These are phyloP conservation scores for Gila robusta DNA, from an alignment of 2,797 vertebrate genomes.

Conservation along the genomic window DNA sequence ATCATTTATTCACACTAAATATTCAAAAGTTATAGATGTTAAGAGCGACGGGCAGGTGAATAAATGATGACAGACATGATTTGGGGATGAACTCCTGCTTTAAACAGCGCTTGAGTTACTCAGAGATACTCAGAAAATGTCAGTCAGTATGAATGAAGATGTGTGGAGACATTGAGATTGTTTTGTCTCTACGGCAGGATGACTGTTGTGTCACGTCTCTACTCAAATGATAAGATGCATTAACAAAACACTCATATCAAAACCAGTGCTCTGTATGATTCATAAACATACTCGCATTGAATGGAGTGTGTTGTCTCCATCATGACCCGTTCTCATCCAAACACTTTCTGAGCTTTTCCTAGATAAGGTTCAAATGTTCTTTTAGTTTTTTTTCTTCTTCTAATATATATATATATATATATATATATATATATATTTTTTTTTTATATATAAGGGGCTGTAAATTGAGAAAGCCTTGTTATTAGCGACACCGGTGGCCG, in stretches of 20 bases:
- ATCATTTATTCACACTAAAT: not conserved
- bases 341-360: not conserved
- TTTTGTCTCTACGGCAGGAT: constrained; percentile 50
- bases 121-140: not conserved
- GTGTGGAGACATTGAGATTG: constrained; percentile 38
- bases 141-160: constrained; percentile 29
- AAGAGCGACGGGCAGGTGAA: accelerated
- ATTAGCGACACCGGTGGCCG: not conserved
- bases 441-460: not conserved
- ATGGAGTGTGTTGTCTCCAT: not conserved
- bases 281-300: not conserved
- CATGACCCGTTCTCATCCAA: not conserved
- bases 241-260: constrained; percentile 49
- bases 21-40: too few relatives aligned
- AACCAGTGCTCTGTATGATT: not conserved
- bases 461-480: not conserved
- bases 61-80: not conserved
- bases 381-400: too few relatives aligned
- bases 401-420: too few relatives aligned
- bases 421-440: too few relatives aligned
- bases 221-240: constrained; percentile 39
- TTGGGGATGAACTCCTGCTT: not conserved
- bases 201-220: constrained; percentile 34
- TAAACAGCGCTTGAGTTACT: not conserved
- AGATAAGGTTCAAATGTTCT: too few relatives aligned